phyloP scores from a whole-genome alignment of 2,113 vertebrate species.

The Xenus cinereus region DNA sequence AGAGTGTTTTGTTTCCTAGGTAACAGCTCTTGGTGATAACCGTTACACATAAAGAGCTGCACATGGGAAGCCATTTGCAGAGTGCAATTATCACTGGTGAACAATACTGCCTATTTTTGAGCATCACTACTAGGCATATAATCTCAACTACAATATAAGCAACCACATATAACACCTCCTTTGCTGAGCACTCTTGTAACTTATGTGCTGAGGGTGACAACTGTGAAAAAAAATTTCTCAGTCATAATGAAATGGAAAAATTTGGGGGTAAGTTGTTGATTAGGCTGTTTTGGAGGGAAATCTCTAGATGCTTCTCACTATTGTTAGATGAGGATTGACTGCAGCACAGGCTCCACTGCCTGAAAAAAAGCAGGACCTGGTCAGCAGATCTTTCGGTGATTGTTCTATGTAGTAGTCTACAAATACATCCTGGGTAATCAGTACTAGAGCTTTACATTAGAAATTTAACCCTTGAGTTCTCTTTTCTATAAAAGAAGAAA shows the following conservation, averaged over 20 bases:
- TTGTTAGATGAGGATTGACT: neutral
- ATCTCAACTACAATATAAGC: neutral
- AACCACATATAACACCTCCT: neutral
- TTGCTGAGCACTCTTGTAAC: neutral
- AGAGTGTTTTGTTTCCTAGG: constrained; percentile 25
- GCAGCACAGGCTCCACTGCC: neutral
- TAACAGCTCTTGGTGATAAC: neutral
- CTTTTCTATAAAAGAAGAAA: neutral
- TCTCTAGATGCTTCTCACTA: neutral
- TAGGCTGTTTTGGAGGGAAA: neutral
- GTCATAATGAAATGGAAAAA: neutral
- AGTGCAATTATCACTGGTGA: neutral
- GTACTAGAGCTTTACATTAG: neutral
- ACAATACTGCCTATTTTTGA: neutral
- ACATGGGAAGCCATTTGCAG: neutral
- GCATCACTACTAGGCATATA: neutral
- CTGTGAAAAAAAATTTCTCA: neutral
- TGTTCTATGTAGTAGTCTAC: neutral
- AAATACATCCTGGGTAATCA: neutral
- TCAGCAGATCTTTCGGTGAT: neutral
- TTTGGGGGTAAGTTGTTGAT: neutral
- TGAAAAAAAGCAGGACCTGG: neutral
- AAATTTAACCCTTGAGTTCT: neutral
- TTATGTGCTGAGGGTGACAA: neutral
- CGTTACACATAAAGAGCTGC: neutral